These are phyloP conservation scores for Trichoplusia ni DNA, from an alignment of 1,140 invertebrate genomes.

Conservation along the genomic window DNA sequence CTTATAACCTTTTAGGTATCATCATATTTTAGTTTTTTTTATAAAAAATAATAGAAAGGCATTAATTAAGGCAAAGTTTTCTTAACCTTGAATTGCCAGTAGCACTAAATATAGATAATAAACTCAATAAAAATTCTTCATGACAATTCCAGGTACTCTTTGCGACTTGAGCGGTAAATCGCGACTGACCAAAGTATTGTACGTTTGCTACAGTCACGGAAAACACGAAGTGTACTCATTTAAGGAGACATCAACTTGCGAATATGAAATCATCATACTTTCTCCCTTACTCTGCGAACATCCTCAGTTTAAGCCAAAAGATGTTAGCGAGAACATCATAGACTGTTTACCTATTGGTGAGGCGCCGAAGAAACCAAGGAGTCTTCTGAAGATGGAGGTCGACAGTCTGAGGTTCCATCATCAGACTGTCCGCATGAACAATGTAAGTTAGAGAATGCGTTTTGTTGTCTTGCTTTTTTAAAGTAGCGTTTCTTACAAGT, in stretches of 20 bases:
- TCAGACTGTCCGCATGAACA: slow-evolving; percentile 77
- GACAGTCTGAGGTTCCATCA: slow-evolving; percentile 87
- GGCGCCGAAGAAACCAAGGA: slow-evolving; percentile 88
- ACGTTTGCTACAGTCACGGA: slow-evolving; percentile 92
- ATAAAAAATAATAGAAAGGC: too few relatives aligned
- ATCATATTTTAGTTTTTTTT: too few relatives aligned
- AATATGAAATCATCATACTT: slow-evolving; percentile 95
- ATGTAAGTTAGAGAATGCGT: slow-evolving; percentile 48
- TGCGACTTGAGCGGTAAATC: slow-evolving; percentile 95
- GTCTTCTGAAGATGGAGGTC: slow-evolving; percentile 86
- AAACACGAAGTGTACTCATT: slow-evolving; percentile 96
- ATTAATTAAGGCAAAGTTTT: too few relatives aligned
- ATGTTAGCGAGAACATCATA: slow-evolving; percentile 90
- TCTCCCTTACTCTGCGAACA: slow-evolving; percentile 93
- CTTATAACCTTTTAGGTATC: too few relatives aligned
- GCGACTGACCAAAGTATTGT: slow-evolving; percentile 89
- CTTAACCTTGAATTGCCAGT: too few relatives aligned
- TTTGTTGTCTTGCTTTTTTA: slow-evolving; percentile 29
- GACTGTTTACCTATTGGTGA: slow-evolving; percentile 88
- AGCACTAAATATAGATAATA: too few relatives aligned
- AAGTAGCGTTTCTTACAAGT: slow-evolving; percentile 10
- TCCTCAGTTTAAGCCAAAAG: slow-evolving; percentile 93
- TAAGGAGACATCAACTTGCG: slow-evolving; percentile 96
- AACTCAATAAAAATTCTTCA: slow-evolving; percentile 4
- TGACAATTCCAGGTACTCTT: slow-evolving; percentile 86